Percentiles rank a stretch among this genome's conserved stretches.
These are phyloP conservation scores for Agelastica alni DNA, from an alignment of 2,888 invertebrate genomes.

Conservation along the genomic window DNA sequence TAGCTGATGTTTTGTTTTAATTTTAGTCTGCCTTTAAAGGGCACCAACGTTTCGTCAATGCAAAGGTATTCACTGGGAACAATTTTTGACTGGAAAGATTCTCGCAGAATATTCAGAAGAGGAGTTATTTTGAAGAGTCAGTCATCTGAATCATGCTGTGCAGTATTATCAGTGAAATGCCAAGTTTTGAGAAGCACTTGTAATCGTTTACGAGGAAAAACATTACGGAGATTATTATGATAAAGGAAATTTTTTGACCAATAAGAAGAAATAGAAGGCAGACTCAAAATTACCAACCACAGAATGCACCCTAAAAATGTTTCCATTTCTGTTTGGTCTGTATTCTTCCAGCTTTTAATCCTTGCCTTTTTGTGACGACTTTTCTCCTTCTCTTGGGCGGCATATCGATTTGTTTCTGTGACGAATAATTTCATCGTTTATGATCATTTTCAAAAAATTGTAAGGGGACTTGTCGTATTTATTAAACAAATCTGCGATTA, in stretches of 20 bases:
- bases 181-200: slow-evolving; percentile 20
- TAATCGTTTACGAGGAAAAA: slow-evolving; percentile 27
- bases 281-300: slow-evolving; percentile 24
- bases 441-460: slow-evolving; percentile 16
- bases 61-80: slow-evolving; percentile 26
- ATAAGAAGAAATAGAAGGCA: slow-evolving; percentile 22
- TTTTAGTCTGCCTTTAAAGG: slow-evolving; percentile 30
- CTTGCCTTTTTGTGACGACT: background rate
- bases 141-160: slow-evolving; percentile 20
- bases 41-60: slow-evolving; percentile 35
- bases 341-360: slow-evolving; percentile 23
- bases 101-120: slow-evolving; percentile 30
- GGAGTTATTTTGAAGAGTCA: slow-evolving; percentile 34
- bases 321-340: slow-evolving; percentile 24
- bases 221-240: slow-evolving; percentile 11
- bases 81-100: slow-evolving; percentile 21
- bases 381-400: slow-evolving; percentile 18
- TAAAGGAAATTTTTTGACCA: slow-evolving; percentile 25
- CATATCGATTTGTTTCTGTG: slow-evolving; percentile 27
- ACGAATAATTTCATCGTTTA: slow-evolving; percentile 18
- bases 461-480: slow-evolving; percentile 18
- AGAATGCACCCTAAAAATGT: slow-evolving; percentile 23
- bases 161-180: slow-evolving; percentile 30
- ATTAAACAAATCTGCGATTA: slow-evolving; percentile 1
- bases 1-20: slow-evolving; percentile 36